Base-by-base conservation (phyloP, 1,140 invertebrate genomes). In the Apis laboriosa region DNA sequence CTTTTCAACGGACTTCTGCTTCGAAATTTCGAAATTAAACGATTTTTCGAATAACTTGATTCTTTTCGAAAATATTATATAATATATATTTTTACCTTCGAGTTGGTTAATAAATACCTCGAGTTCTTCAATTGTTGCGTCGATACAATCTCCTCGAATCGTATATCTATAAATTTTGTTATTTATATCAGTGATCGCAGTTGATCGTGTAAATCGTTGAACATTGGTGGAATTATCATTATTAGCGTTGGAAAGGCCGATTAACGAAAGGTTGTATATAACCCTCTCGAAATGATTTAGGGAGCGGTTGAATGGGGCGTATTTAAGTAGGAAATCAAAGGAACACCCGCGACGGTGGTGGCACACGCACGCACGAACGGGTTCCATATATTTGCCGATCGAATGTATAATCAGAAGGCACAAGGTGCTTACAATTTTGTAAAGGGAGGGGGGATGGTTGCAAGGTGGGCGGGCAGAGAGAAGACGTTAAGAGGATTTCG, bases 341-440 rank as follows among this genome's bases (percentile, higher is more conserved):
- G 63, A n/a, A 19, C 8, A 1, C 51, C 19, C 0, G 9, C n/a
- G 7, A n/a, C 34, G 3, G 4, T n/a, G 3, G 4, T n/a, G 51
- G 56, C n/a, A 55, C 34, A 51, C 76, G 64, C 64, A 12, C 34
- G 76, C 76, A 12, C 43, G n/a, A 8, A 13, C 9, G 8, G 12
- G 15, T 19, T 51, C 7, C 19, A 34, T 28, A 51, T 80, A 63
- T 68, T 77, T 56, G 21, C 49, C 66, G 72, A 87, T 87, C 82
- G 85, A 86, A 87, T 68, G 51, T 84, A 86, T 87, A 87, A 86
- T 87, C 85, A 77, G 76, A 34, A 84, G 56, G 49, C 55, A 58
- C 84, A 86, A 87, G 77, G 63, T 87, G 68, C 81, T 87, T 87
- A 87, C 55, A 68, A 61, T 34, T 43, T 76, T 61, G 73, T 34